Evolutionary conservation across 2,888 invertebrate species (phyloP).

Genomic region (Didymodactylos carnosus): DNA sequence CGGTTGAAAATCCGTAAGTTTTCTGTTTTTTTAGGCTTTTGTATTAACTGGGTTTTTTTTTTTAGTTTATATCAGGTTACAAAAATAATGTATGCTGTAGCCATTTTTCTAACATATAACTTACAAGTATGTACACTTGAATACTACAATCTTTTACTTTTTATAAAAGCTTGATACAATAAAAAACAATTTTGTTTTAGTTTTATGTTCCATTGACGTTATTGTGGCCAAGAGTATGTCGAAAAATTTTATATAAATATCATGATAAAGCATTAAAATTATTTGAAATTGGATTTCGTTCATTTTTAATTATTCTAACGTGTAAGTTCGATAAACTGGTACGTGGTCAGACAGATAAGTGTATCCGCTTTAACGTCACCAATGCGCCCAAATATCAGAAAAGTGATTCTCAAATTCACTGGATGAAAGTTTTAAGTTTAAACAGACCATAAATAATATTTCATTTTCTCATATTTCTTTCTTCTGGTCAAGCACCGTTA

Average conservation of each 20-base stretch:
- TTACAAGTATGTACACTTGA: too few relatives aligned
- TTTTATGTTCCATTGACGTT: conserved; percentile 81
- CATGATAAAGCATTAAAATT: neutral
- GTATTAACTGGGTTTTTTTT: neutral
- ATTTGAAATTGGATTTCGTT: neutral
- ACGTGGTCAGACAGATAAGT: too few relatives aligned
- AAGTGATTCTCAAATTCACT: too few relatives aligned
- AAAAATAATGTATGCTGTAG: conserved; percentile 58
- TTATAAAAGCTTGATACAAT: too few relatives aligned
- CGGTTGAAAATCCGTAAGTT: conserved; percentile 25
- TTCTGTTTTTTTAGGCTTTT: neutral
- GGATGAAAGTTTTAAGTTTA: too few relatives aligned
- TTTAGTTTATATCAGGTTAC: conserved; percentile 53
- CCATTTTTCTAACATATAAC: conserved; percentile 75
- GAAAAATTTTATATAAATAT: conserved; percentile 15
- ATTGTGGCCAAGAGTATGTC: conserved; percentile 53
- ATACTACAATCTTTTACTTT: too few relatives aligned
- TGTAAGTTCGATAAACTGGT: too few relatives aligned
- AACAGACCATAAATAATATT: too few relatives aligned
- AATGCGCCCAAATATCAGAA: too few relatives aligned
- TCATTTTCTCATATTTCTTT: neutral
- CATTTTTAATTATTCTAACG: neutral
- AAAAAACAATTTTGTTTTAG: too few relatives aligned
- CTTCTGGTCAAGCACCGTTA: too few relatives aligned
- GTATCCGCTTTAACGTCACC: too few relatives aligned